A percentile compares a stretch with the other conserved stretches of the same genome.
Evolutionary conservation across 2,113 vertebrate genomes (phyloP).

Genomic region (Otocyon megalotis): DNA sequence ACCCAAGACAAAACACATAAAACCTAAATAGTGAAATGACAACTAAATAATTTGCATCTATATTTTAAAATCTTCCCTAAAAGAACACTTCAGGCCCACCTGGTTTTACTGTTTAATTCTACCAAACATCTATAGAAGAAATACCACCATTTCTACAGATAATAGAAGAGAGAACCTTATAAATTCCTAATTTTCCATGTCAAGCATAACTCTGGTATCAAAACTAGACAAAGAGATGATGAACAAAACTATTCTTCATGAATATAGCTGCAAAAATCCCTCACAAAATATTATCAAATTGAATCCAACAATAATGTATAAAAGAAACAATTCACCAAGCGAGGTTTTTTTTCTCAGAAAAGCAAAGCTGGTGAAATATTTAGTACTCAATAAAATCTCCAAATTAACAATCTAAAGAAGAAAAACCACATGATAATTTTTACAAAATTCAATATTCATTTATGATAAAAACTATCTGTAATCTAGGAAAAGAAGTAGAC

Average conservation of each 20-base stretch:
- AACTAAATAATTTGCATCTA: not conserved
- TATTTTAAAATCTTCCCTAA: not conserved
- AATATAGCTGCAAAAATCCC: not conserved
- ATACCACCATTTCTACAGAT: not conserved
- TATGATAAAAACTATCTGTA: not conserved
- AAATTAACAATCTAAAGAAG: not conserved
- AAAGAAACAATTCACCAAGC: not conserved
- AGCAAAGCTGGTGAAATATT: not conserved
- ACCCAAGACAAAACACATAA: not conserved
- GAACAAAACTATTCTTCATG: not conserved
- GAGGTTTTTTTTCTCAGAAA: not conserved
- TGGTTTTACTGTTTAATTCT: not conserved
- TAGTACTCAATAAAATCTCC: not conserved
- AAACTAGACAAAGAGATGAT: not conserved
- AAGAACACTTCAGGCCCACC: not conserved
- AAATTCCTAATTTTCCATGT: not conserved
- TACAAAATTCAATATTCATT: not conserved
- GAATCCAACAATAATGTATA: not conserved
- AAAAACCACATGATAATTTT: not conserved
- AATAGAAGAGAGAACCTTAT: not conserved
- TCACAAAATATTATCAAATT: not conserved
- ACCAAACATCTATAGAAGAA: not conserved
- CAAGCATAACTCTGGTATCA: not conserved
- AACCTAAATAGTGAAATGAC: not conserved
- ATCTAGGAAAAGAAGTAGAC: not conserved